Percentiles rank a stretch among this genome's conserved stretches.
These are phyloP conservation scores for Ctenodactylus gundi DNA, from an alignment of 2,113 vertebrate species.

Conservation along the genomic window DNA sequence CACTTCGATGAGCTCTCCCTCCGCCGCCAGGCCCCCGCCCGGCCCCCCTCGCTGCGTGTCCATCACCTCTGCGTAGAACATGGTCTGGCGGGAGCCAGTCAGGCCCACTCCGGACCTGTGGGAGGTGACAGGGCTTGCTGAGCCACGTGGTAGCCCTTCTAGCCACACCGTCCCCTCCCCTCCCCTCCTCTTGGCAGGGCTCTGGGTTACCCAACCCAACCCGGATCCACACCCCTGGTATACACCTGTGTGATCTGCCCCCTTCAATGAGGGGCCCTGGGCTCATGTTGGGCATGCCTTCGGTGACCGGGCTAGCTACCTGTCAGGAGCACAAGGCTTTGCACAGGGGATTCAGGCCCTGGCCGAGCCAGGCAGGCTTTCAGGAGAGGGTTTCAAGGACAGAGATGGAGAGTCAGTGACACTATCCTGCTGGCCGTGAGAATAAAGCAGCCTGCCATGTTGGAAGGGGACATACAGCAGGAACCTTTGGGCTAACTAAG, in stretches of 20 bases:
- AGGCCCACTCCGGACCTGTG: constrained; percentile 71
- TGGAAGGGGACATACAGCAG: accelerated
- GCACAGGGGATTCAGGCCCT: neutral
- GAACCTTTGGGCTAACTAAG: too few species aligned
- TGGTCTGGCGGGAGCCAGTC: constrained; percentile 65
- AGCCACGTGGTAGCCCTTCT: accelerated
- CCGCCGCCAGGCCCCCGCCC: constrained; percentile 67
- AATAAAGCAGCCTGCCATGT: neutral
- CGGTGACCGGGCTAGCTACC: accelerated
- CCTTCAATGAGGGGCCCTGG: too few species aligned
- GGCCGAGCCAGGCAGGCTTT: neutral
- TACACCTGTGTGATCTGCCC: neutral
- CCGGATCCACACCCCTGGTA: too few species aligned
- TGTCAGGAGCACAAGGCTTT: too few species aligned
- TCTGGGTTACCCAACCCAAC: neutral
- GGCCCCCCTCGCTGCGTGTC: neutral
- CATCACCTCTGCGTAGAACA: constrained; percentile 72
- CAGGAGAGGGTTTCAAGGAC: neutral
- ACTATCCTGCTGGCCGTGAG: neutral
- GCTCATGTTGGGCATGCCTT: accelerated
- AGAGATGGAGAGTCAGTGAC: neutral
- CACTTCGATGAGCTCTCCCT: constrained; percentile 63
- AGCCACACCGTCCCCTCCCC: neutral
- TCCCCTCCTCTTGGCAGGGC: accelerated
- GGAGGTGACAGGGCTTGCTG: neutral